Base-by-base conservation (phyloP, 1,140 invertebrate species). In the Drosophila equinoxialis region DNA sequence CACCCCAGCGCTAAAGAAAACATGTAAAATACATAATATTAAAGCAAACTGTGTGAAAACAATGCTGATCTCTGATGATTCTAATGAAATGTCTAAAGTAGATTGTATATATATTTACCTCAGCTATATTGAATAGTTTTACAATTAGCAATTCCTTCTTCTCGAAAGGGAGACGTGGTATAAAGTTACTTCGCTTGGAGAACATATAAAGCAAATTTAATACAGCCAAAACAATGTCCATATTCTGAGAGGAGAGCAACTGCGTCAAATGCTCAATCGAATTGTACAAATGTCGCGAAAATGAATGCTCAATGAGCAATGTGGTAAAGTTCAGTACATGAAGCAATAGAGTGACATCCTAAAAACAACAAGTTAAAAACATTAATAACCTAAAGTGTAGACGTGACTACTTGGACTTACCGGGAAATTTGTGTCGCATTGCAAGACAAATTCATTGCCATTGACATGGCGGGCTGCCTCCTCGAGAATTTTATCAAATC, bases 171-270 rank as follows among this genome's bases (percentile, higher is more conserved):
- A 97, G 92, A 73, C 96, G 94, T 61, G 96, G 95, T 79, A 98
- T 97, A 85, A 97, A 98, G 93, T 97, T 98, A 91, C 96, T 97
- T 73, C 97, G 94, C 94, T 98, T 98, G 79, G 97, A 98, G 92
- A 98, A 98, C 94, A 98, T 97, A 92, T 97, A 98, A 6, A 98
- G 94, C 68, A 98, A 93, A 93, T 97, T 97, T 57, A 98, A 93
- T 51, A 98, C 97, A 78, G 95, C 96, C 62, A 98, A 93, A n/a
- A 98, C 96, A 71, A 97, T 95, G 72, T 96, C 95, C 95, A 98
- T 96, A 91, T 97, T 96, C 93, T 96, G 96, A 39, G 97, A 97
- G 54, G 95, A 95, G 73, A 98, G 92, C 63, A 98, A 93, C n/a
- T 95, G 94, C 14, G 96, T 95, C 63, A 98, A 92, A 91, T 98